Percentiles rank a stretch among this genome's conserved stretches.
Evolutionary conservation across 2,797 vertebrate genomes (phyloP).

Genomic region (Gymnothorax javanicus): DNA sequence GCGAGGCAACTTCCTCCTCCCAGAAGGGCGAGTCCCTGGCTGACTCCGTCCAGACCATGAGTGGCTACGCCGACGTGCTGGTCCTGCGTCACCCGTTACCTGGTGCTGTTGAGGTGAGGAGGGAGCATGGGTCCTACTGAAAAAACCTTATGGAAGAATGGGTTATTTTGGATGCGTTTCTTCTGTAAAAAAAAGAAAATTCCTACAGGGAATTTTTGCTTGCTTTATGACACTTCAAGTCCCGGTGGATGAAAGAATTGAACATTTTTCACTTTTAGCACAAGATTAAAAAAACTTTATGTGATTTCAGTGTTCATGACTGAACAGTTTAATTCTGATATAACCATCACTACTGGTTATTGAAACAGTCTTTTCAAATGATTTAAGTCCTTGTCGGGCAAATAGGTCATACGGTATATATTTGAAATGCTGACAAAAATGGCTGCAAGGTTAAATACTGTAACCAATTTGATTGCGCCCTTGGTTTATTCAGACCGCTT

Average conservation of each 20-base stretch:
- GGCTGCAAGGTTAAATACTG: background rate
- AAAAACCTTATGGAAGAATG: background rate
- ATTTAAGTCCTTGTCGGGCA: no score
- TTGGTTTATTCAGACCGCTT: conserved; percentile 72
- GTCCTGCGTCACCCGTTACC: conserved; percentile 92
- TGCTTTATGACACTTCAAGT: background rate
- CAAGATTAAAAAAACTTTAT: background rate
- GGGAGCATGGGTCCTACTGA: background rate
- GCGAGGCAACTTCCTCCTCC: conserved; percentile 87
- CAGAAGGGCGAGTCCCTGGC: conserved; percentile 93
- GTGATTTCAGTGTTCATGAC: no score
- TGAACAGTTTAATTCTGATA: background rate
- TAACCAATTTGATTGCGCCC: background rate
- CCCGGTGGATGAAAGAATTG: background rate
- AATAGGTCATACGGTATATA: background rate
- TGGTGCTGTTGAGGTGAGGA: conserved; percentile 87
- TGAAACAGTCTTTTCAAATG: background rate
- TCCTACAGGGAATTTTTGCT: background rate
- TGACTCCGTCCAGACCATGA: conserved; percentile 95
- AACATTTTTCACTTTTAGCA: background rate
- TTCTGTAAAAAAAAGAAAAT: background rate
- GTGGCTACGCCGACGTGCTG: conserved; percentile 89
- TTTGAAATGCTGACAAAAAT: background rate
- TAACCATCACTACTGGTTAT: background rate
- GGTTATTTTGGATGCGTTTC: background rate